A percentile compares a stretch with the other conserved stretches of the same genome.
phyloP scores from a whole-genome alignment of 2,888 invertebrate species.

The Calameuta pallipes region DNA sequence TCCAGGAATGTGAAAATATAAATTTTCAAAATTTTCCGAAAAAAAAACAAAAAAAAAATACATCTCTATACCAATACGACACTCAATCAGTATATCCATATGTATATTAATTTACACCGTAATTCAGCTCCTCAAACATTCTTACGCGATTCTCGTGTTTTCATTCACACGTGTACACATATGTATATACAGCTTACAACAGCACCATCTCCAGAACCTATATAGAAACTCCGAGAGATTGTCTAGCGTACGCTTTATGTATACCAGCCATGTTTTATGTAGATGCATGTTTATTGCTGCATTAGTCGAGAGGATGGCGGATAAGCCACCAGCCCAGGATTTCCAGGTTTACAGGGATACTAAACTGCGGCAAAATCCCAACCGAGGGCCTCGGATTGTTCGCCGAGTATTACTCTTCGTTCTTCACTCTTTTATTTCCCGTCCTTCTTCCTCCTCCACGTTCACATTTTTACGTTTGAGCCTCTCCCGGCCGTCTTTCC shows the following conservation, averaged over 20 bases:
- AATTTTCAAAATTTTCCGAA: too few relatives aligned
- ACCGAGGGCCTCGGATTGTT: neutral
- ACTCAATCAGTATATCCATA: too few relatives aligned
- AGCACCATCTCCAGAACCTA: neutral
- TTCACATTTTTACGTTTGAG: neutral
- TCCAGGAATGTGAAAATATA: too few relatives aligned
- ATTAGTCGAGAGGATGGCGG: constrained; percentile 40
- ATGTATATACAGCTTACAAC: constrained; percentile 1
- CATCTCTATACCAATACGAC: too few relatives aligned
- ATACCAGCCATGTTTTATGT: constrained; percentile 35
- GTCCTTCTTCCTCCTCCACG: neutral
- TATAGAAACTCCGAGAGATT: neutral
- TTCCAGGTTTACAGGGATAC: constrained; percentile 53
- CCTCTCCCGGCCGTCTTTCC: neutral
- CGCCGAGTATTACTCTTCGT: neutral
- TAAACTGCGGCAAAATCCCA: constrained; percentile 12
- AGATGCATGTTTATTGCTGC: constrained; percentile 60
- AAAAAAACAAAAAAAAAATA: too few relatives aligned
- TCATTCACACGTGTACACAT: neutral
- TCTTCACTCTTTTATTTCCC: neutral
- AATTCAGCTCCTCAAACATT: neutral
- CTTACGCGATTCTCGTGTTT: neutral
- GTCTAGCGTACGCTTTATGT: neutral
- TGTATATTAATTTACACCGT: neutral
- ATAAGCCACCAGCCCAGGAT: constrained; percentile 44